Percentiles rank a stretch among this genome's conserved stretches.
Evolutionary conservation across 2,113 vertebrate species (phyloP).

Genomic region (Seriola dumerili): DNA sequence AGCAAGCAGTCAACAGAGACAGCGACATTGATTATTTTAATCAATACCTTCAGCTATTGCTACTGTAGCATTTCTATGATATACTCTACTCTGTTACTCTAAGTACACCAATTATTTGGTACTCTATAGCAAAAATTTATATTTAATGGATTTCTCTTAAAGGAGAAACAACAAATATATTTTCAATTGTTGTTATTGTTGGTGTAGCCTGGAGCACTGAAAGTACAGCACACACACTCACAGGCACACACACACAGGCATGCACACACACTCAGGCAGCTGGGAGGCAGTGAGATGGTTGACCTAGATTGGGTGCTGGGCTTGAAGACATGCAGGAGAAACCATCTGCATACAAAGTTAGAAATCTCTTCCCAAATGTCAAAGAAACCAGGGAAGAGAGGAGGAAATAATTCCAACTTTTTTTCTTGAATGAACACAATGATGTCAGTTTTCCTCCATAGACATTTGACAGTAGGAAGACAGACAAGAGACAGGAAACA

Average conservation of each 20-base stretch:
- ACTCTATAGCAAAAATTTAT: constrained; percentile 24
- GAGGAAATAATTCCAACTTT: constrained; percentile 60
- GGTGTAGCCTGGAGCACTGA: constrained; percentile 50
- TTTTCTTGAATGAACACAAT: constrained; percentile 2
- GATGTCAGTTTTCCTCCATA: constrained; percentile 7
- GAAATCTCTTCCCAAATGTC: constrained; percentile 57
- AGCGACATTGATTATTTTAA: constrained; percentile 70
- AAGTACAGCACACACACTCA: constrained; percentile 14
- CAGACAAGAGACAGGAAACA: background rate
- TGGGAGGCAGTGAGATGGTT: constrained; percentile 71
- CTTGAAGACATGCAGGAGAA: constrained; percentile 73
- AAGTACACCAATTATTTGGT: constrained; percentile 49
- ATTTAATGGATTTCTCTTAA: constrained; percentile 39
- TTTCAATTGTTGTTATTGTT: constrained; percentile 37
- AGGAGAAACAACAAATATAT: constrained; percentile 44
- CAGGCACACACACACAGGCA: constrained; percentile 7
- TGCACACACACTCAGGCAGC: constrained; percentile 56
- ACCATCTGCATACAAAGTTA: constrained; percentile 80
- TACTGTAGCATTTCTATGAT: constrained; percentile 51
- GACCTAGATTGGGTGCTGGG: constrained; percentile 78
- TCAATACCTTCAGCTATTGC: constrained; percentile 69
- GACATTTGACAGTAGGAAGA: background rate
- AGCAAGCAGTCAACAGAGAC: constrained; percentile 62
- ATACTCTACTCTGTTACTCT: constrained; percentile 35
- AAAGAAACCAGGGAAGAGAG: constrained; percentile 16